Percentiles rank a stretch among this genome's conserved stretches.
These are phyloP conservation scores for Caenorhabditis tropicalis DNA, from an alignment of 1,140 invertebrate genomes.

Conservation along the genomic window DNA sequence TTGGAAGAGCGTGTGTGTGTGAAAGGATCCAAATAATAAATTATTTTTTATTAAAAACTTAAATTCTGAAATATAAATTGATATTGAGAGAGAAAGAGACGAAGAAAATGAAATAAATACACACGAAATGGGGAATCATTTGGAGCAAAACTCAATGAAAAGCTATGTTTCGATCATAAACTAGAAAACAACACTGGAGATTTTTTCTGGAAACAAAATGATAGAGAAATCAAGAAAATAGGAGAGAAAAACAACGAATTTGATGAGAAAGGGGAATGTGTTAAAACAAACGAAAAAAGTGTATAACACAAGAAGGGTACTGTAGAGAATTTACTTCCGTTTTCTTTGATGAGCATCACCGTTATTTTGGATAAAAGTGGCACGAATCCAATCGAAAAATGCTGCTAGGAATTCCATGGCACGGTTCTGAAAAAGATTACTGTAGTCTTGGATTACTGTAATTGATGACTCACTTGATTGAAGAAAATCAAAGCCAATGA, in stretches of 20 bases:
- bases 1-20: neutral
- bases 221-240: neutral
- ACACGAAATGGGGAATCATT: neutral
- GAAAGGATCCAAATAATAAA: no score
- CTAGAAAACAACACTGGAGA: neutral
- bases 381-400: constrained; percentile 62
- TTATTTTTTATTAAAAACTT: no score
- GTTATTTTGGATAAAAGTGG: neutral
- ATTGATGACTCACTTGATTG: constrained; percentile 56
- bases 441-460: neutral
- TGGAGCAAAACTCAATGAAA: neutral
- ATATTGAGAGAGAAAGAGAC: no score
- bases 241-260: neutral
- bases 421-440: neutral
- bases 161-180: neutral
- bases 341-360: neutral
- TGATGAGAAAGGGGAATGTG: neutral
- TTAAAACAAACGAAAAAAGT: neutral
- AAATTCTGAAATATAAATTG: no score
- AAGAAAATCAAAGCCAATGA: constrained; percentile 57
- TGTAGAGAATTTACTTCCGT: neutral
- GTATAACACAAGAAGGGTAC: neutral
- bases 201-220: neutral
- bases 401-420: neutral
- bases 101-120: neutral